Conservation (phyloP, 2,113 vertebrate genomes). For the Lethenteron camtschaticum region DNA sequence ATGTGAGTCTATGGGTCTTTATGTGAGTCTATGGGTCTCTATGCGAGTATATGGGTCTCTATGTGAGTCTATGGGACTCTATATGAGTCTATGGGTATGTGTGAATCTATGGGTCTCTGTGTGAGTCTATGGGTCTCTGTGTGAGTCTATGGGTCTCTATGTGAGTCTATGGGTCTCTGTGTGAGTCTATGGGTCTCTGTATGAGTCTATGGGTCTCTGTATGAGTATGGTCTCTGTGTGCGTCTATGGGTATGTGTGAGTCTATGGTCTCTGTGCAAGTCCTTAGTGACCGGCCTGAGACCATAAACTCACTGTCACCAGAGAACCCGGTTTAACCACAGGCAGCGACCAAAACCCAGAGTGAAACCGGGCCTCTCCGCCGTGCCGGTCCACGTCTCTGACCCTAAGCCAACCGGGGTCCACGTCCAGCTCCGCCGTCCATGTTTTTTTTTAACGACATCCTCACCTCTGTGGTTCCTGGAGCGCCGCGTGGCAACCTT, state of each 20-base stretch:
- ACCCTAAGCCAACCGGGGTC: too few relatives aligned
- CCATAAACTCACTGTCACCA: too few relatives aligned
- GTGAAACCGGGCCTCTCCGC: too few relatives aligned
- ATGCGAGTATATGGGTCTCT: neutral
- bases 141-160: neutral
- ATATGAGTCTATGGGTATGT: neutral
- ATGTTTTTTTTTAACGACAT: neutral
- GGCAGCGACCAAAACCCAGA: too few relatives aligned
- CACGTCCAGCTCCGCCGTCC: too few relatives aligned
- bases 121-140: neutral
- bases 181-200: neutral
- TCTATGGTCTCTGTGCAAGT: neutral
- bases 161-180: neutral
- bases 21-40: neutral
- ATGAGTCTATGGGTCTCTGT: neutral
- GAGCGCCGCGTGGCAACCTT: slow-evolving; percentile 31
- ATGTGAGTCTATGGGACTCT: neutral
- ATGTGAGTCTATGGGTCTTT: neutral
- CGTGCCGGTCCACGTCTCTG: too few relatives aligned
- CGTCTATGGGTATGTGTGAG: neutral
- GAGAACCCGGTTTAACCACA: too few relatives aligned
- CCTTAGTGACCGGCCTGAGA: too few relatives aligned
- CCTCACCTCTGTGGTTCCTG: neutral
- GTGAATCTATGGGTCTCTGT: neutral
- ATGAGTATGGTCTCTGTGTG: neutral